A percentile compares a stretch with the other conserved stretches of the same genome.
These are phyloP conservation scores for Watsonalla binaria DNA, from an alignment of 2,888 invertebrate species.

Conservation along the genomic window DNA sequence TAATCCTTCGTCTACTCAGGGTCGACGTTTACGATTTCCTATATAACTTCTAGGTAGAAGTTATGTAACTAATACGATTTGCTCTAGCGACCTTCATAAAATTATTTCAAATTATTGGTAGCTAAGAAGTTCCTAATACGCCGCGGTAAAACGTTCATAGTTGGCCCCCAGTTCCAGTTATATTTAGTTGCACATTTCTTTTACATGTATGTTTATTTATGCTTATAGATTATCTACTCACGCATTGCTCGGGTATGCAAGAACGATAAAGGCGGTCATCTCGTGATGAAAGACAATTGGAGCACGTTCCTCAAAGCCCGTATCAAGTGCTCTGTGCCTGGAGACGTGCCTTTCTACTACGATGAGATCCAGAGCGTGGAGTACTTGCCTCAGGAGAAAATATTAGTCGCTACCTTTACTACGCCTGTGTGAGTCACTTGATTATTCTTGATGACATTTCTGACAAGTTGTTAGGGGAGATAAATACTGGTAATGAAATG, in stretches of 20 bases:
- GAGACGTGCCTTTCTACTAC: slow-evolving; percentile 92
- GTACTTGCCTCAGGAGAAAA: slow-evolving; percentile 86
- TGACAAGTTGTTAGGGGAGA: too few species aligned
- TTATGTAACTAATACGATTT: too few species aligned
- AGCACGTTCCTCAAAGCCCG: slow-evolving; percentile 94
- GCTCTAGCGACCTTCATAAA: too few species aligned
- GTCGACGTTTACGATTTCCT: too few species aligned
- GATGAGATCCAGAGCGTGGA: slow-evolving; percentile 92
- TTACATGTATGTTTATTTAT: not conserved
- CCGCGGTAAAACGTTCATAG: too few species aligned
- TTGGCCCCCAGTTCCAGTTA: too few species aligned
- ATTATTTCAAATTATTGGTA: too few species aligned
- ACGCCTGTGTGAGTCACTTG: slow-evolving; percentile 82
- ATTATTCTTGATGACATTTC: not conserved
- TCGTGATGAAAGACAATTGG: slow-evolving; percentile 90
- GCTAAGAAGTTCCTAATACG: too few species aligned
- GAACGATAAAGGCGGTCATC: slow-evolving; percentile 89
- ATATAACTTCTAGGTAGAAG: too few species aligned
- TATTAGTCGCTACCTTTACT: slow-evolving; percentile 91
- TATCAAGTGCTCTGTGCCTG: slow-evolving; percentile 89
- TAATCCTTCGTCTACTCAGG: too few species aligned
- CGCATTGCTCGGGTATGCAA: slow-evolving; percentile 95
- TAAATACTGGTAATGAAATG: too few species aligned
- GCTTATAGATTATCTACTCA: slow-evolving; percentile 77
- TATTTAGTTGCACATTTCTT: too few species aligned